Evolutionary conservation across 2,888 invertebrate species (phyloP).

Genomic region (Orchesella flavescens): DNA sequence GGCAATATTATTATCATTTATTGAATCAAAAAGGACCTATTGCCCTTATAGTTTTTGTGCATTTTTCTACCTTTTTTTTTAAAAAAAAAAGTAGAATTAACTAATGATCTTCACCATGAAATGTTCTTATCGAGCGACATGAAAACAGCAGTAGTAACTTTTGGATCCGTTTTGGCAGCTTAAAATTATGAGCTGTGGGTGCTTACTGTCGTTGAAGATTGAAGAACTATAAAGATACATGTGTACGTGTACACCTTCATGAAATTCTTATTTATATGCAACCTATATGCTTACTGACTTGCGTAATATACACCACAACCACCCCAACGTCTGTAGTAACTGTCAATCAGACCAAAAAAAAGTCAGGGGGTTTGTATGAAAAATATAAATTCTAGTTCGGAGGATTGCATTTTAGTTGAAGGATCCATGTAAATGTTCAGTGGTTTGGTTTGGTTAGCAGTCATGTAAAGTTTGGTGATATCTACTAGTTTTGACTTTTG

Average conservation of each 20-base stretch:
- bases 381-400: not conserved
- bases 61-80: too few species aligned
- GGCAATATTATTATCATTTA: conserved; percentile 43
- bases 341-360: conserved; percentile 43
- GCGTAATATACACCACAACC: not conserved
- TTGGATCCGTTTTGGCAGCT: not conserved
- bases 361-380: conserved; percentile 1
- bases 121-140: too few species aligned
- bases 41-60: not conserved
- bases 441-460: not conserved
- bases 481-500: conserved; percentile 28
- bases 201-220: conserved; percentile 46
- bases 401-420: not conserved
- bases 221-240: too few species aligned
- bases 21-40: conserved; percentile 38
- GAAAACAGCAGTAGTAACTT: not conserved
- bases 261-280: not conserved
- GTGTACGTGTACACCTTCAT: too few species aligned
- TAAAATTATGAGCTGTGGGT: conserved; percentile 70
- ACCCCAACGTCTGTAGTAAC: conserved; percentile 37
- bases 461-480: not conserved
- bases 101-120: too few species aligned
- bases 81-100: too few species aligned
- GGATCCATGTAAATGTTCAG: not conserved
- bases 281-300: not conserved